Conservation (phyloP, 23 tunicate genomes). For the Halocynthia aurantium region DNA sequence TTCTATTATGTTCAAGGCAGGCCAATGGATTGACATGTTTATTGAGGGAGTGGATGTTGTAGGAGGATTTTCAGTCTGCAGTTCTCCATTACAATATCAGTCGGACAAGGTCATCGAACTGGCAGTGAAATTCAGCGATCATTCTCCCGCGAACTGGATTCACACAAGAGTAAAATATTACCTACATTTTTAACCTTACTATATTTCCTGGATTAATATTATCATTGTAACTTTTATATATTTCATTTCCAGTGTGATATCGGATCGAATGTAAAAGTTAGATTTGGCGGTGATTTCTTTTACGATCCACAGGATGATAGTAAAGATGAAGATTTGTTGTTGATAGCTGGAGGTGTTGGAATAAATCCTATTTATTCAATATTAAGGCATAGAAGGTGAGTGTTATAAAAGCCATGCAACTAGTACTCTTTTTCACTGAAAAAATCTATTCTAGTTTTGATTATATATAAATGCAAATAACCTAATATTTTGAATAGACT, state of each 20-base stretch:
- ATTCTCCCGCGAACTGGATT: conserved; percentile 80
- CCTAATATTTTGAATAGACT: too few relatives aligned
- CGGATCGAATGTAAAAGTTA: conserved; percentile 35
- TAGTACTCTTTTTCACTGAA: too few relatives aligned
- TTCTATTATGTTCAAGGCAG: conserved; percentile 49
- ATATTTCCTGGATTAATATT: background rate
- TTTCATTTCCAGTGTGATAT: conserved; percentile 10
- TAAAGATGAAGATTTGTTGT: conserved; percentile 11
- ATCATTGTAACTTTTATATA: background rate
- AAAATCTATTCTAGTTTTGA: too few relatives aligned
- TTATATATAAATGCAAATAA: too few relatives aligned
- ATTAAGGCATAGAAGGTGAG: conserved; percentile 58
- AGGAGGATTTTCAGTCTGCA: conserved; percentile 93
- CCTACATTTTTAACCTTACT: background rate
- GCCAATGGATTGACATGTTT: conserved; percentile 90
- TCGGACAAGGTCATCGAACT: conserved; percentile 35
- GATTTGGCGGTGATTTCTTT: conserved; percentile 83
- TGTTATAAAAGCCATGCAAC: background rate
- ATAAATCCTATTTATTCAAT: conserved; percentile 90
- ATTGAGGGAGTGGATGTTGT: conserved; percentile 48
- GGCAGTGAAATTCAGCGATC: conserved; percentile 65
- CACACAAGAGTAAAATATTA: conserved; percentile 32
- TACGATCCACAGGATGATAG: conserved; percentile 19
- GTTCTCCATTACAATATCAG: conserved; percentile 33
- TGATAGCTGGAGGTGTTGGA: conserved; percentile 96